Conservation (phyloP, 2,113 vertebrate genomes). For the Spea bombifrons region DNA sequence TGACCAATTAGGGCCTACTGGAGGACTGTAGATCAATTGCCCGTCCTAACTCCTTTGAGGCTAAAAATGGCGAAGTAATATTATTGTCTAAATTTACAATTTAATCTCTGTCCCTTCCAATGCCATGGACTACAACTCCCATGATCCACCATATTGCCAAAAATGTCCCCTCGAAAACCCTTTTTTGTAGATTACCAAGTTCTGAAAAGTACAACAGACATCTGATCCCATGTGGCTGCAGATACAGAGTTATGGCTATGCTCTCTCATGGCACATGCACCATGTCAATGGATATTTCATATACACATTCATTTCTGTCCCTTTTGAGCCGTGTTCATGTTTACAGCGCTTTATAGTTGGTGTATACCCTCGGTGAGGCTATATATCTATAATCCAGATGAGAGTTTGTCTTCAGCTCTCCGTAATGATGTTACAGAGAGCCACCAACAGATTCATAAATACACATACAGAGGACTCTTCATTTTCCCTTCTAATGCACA, state of each 20-base stretch:
- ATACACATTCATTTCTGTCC: not conserved
- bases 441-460: conserved; percentile 38
- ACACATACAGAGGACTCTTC: conserved; percentile 6
- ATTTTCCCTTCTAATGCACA: conserved; percentile 13
- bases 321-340: conserved; percentile 12
- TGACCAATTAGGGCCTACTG: too few relatives aligned
- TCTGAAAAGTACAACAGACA: not conserved
- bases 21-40: too few relatives aligned
- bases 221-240: not conserved
- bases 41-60: too few relatives aligned
- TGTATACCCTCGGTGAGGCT: conserved; percentile 44
- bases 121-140: too few relatives aligned
- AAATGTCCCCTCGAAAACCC: too few relatives aligned
- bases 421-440: conserved; percentile 28
- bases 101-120: too few relatives aligned
- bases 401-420: conserved; percentile 38
- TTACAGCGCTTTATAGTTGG: conserved; percentile 47
- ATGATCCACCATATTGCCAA: too few relatives aligned
- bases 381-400: conserved; percentile 53
- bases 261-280: not conserved
- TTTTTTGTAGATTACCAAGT: too few relatives aligned
- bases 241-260: not conserved
- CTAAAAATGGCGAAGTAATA: too few relatives aligned
- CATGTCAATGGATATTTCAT: not conserved
- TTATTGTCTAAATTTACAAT: too few relatives aligned